Conservation (phyloP, 2,888 invertebrate genomes). For the Phortica magna region DNA sequence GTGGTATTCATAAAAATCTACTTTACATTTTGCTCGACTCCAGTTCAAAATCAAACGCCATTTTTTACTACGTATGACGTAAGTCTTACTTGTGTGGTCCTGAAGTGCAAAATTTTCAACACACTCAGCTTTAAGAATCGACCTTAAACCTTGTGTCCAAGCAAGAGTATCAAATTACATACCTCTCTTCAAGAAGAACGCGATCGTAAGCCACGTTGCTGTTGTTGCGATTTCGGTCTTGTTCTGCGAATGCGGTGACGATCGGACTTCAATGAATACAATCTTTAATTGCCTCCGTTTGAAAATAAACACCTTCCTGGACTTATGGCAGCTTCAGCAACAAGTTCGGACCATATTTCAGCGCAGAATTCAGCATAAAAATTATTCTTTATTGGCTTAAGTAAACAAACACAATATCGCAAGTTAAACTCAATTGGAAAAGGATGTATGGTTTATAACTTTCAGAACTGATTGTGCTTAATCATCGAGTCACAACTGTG, state of each 20-base stretch:
- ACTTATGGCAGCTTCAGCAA: background rate
- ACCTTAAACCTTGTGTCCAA: constrained; percentile 57
- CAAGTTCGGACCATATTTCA: background rate
- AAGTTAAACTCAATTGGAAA: too few relatives aligned
- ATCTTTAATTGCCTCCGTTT: constrained; percentile 60
- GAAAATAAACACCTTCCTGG: constrained; percentile 61
- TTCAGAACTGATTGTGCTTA: too few relatives aligned
- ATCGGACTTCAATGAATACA: constrained; percentile 31
- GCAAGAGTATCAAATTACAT: constrained; percentile 60
- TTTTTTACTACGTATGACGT: background rate
- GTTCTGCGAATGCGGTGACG: constrained; percentile 37
- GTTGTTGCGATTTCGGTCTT: constrained; percentile 11
- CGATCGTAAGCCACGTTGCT: constrained; percentile 7
- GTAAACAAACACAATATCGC: background rate
- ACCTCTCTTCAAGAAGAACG: constrained; percentile 32
- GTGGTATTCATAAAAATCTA: too few relatives aligned
- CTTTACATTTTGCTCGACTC: background rate
- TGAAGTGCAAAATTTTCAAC: constrained; percentile 23
- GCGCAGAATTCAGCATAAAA: background rate
- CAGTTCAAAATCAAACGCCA: background rate
- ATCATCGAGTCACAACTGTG: too few relatives aligned
- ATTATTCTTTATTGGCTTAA: background rate
- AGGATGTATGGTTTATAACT: too few relatives aligned
- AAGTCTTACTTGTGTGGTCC: constrained; percentile 54
- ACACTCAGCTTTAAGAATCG: constrained; percentile 50